phyloP scores from a whole-genome alignment of 1,140 invertebrate genomes.

The Drosophila tsacasi region DNA sequence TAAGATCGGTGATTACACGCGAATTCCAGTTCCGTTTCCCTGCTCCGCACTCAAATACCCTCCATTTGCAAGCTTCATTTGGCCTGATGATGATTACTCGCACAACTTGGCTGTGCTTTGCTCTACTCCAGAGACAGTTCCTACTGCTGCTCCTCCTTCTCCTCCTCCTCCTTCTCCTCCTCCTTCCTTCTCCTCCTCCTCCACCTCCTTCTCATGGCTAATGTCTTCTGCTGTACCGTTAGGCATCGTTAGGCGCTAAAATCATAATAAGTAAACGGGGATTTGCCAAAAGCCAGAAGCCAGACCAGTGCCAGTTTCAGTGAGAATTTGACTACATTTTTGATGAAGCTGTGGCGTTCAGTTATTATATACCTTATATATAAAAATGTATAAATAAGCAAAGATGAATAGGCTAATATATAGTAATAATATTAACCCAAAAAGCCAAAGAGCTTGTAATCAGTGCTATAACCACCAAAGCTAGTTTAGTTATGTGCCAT shows the following conservation, averaged over 20 bases:
- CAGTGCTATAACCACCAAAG: too few relatives aligned
- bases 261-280: slow-evolving; percentile 52
- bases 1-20: slow-evolving; percentile 67
- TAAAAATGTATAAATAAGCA: background rate
- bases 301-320: background rate
- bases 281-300: slow-evolving; percentile 35
- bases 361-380: background rate
- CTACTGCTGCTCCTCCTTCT: background rate
- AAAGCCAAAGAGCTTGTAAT: too few relatives aligned
- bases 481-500: too few relatives aligned
- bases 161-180: background rate
- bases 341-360: background rate
- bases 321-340: background rate
- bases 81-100: slow-evolving; percentile 73
- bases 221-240: slow-evolving; percentile 63
- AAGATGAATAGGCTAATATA: too few relatives aligned
- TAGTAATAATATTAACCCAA: too few relatives aligned
- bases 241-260: slow-evolving; percentile 71
- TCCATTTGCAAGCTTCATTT: slow-evolving; percentile 41
- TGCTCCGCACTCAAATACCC: slow-evolving; percentile 47
- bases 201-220: slow-evolving; percentile 34
- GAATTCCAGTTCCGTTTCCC: slow-evolving; percentile 27
- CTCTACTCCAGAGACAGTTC: slow-evolving; percentile 4
- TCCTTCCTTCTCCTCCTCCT: background rate
- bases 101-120: background rate